Evolutionary conservation across 2,113 vertebrate genomes (phyloP).

Genomic region (Lepisosteus osseus): DNA sequence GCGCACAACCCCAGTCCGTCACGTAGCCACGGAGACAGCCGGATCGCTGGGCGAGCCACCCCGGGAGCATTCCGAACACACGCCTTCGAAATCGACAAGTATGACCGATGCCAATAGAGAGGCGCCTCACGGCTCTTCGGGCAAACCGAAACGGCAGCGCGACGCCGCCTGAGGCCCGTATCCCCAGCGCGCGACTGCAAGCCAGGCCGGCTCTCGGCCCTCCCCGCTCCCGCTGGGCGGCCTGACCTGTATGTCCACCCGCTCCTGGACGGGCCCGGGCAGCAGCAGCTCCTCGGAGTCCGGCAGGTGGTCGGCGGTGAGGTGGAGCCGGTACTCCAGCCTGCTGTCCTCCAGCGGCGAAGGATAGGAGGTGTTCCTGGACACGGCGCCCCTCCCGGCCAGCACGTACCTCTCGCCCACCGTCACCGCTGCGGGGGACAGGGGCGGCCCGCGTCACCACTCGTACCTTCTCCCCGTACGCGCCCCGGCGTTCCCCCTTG

Average conservation of each 20-base stretch:
- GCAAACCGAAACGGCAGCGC: too few relatives aligned
- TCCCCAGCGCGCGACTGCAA: too few relatives aligned
- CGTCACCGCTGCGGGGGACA: slow-evolving; percentile 67
- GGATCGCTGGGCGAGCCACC: too few relatives aligned
- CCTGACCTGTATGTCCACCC: slow-evolving; percentile 79
- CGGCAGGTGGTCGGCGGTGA: slow-evolving; percentile 77
- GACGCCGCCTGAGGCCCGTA: too few relatives aligned
- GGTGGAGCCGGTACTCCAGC: slow-evolving; percentile 71
- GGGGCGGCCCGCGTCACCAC: slow-evolving; percentile 3
- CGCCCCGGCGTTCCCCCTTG: too few relatives aligned
- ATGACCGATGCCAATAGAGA: too few relatives aligned
- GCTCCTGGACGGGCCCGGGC: slow-evolving; percentile 66
- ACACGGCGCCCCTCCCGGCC: slow-evolving; percentile 68
- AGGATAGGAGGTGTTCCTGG: slow-evolving; percentile 71
- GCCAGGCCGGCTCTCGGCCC: too few relatives aligned
- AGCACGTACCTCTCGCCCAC: slow-evolving; percentile 70
- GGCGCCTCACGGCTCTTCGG: too few relatives aligned
- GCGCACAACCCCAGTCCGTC: too few relatives aligned
- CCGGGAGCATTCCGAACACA: too few relatives aligned
- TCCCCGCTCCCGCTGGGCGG: neutral
- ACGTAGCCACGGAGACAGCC: too few relatives aligned
- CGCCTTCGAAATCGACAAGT: too few relatives aligned
- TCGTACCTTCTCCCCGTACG: neutral
- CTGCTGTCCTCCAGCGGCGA: slow-evolving; percentile 78
- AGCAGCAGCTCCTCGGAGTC: slow-evolving; percentile 74